Evolutionary conservation across 2,113 vertebrate genomes (phyloP).

Genomic region (Heterotis niloticus): DNA sequence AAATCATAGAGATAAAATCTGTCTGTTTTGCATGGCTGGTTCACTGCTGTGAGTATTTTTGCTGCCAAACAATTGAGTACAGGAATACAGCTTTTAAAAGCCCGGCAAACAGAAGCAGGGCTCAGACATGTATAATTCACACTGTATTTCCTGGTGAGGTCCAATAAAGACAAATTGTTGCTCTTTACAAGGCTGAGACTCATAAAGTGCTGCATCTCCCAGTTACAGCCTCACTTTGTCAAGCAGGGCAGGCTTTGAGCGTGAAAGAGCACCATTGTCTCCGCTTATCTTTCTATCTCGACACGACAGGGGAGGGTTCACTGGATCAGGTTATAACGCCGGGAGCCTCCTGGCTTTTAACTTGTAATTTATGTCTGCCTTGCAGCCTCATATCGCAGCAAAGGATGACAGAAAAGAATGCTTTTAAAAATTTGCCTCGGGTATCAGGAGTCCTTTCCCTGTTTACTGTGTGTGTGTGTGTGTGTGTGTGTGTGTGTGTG

Average conservation of each 20-base stretch:
- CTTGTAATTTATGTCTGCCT: constrained; percentile 50
- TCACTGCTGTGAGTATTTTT: constrained; percentile 34
- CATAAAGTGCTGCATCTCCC: constrained; percentile 45
- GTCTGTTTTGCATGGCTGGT: constrained; percentile 25
- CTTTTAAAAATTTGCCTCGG: constrained; percentile 30
- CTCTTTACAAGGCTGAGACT: constrained; percentile 23
- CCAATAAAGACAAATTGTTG: constrained; percentile 56
- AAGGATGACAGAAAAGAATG: constrained; percentile 32
- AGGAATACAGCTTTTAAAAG: constrained; percentile 34
- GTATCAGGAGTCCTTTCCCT: constrained; percentile 13
- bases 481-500: too few relatives aligned
- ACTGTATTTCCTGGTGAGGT: constrained; percentile 53
- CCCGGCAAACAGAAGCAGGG: constrained; percentile 40
- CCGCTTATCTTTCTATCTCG: constrained; percentile 59
- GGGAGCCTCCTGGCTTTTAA: constrained; percentile 43
- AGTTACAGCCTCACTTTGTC: constrained; percentile 42
- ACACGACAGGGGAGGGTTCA: constrained; percentile 31
- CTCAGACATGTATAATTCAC: constrained; percentile 53
- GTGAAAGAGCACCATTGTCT: constrained; percentile 59
- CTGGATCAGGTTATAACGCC: constrained; percentile 40
- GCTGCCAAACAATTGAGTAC: constrained; percentile 16
- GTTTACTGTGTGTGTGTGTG: too few relatives aligned
- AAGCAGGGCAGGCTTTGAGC: constrained; percentile 24
- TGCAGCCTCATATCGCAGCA: neutral
- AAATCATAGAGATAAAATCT: constrained; percentile 37